phyloP scores from a whole-genome alignment of 2,888 invertebrate genomes.

The Apoderus coryli region DNA sequence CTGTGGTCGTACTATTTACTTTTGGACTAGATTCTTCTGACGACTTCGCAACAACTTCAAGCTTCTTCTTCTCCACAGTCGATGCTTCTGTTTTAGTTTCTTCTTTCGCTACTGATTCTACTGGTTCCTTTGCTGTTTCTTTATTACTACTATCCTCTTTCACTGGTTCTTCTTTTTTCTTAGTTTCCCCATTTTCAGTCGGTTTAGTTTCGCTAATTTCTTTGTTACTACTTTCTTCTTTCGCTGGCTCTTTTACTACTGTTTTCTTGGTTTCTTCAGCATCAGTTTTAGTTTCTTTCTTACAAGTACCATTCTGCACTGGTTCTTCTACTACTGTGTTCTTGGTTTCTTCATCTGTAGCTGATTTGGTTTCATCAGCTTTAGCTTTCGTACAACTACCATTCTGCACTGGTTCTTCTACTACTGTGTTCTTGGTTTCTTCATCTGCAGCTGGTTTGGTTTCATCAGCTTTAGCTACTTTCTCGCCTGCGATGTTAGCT shows the following conservation, averaged over 20 bases:
- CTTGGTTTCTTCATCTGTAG: conserved; percentile 5
- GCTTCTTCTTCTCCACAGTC: conserved; percentile 13
- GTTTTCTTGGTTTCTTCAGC: conserved; percentile 5
- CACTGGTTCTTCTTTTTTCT: conserved; percentile 22
- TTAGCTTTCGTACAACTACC: conserved; percentile 7
- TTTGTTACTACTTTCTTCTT: conserved; percentile 6
- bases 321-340: conserved; percentile 7
- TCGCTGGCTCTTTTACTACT: conserved; percentile 7
- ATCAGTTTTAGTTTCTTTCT: conserved; percentile 7
- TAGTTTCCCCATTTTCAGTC: conserved; percentile 9
- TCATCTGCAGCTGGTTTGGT: conserved; percentile 6
- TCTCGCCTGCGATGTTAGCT: not conserved
- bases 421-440: conserved; percentile 5
- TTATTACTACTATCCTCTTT: conserved; percentile 14
- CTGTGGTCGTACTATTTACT: conserved; percentile 10
- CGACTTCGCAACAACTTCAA: conserved; percentile 19
- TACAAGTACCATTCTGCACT: conserved; percentile 5
- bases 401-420: conserved; percentile 6
- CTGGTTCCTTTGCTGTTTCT: conserved; percentile 21
- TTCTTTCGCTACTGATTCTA: conserved; percentile 16
- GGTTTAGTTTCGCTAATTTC: conserved; percentile 8
- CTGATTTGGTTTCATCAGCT: conserved; percentile 7
- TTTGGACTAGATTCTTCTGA: conserved; percentile 18
- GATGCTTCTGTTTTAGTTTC: conserved; percentile 28
- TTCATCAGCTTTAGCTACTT: conserved; percentile 3